These are phyloP conservation scores for Drosophila paucipuncta DNA, from an alignment of 2,888 invertebrate genomes.

Conservation along the genomic window DNA sequence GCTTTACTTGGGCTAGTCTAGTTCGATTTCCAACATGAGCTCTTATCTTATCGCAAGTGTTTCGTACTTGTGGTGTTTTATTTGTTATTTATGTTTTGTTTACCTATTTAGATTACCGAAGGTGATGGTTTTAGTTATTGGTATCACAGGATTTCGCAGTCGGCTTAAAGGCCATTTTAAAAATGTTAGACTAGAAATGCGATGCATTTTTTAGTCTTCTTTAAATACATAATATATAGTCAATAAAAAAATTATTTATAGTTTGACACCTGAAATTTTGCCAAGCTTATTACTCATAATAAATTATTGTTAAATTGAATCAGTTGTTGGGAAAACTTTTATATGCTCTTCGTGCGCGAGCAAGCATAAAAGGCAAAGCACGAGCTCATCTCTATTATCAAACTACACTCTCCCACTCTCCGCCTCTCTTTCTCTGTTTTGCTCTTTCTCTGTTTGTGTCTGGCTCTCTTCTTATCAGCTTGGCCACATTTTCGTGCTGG, in stretches of 20 bases:
- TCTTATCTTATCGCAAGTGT: slow-evolving; percentile 65
- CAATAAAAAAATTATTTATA: too few relatives aligned
- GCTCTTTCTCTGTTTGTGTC: background rate
- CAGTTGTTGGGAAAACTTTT: background rate
- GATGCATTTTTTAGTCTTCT: background rate
- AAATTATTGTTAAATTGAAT: background rate
- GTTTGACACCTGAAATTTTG: background rate
- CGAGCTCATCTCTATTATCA: slow-evolving; percentile 26
- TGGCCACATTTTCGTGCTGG: slow-evolving; percentile 11
- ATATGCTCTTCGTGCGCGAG: background rate
- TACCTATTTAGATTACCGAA: background rate
- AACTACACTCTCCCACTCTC: background rate
- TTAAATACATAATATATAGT: background rate
- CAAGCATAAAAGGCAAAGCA: background rate
- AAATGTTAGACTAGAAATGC: background rate
- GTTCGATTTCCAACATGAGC: slow-evolving; percentile 11
- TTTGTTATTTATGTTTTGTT: background rate
- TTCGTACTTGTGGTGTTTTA: slow-evolving; percentile 1
- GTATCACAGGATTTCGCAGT: background rate
- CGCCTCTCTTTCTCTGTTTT: background rate
- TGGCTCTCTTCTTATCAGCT: slow-evolving; percentile 43
- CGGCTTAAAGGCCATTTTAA: too few relatives aligned
- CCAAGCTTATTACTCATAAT: background rate
- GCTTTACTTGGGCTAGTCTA: slow-evolving; percentile 12
- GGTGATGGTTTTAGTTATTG: background rate